A percentile compares a stretch with the other conserved stretches of the same genome.
Evolutionary conservation across 2,888 invertebrate species (phyloP).

Genomic region (Corbicula japonica): DNA sequence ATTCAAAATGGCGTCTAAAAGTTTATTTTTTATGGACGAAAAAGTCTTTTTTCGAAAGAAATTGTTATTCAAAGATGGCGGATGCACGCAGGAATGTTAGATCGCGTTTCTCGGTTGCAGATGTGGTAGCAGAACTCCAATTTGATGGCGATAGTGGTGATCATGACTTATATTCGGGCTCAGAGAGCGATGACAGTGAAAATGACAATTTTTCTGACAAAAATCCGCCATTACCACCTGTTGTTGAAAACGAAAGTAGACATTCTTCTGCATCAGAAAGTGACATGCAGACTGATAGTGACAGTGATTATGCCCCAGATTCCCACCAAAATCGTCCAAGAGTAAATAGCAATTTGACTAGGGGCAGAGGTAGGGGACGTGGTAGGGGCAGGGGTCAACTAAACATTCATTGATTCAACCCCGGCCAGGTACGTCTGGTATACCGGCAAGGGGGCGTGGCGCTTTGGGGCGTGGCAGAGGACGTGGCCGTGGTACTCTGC

Average conservation of each 20-base stretch:
- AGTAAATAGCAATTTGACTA: constrained; percentile 14
- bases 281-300: not conserved
- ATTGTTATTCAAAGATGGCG: not conserved
- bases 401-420: no score
- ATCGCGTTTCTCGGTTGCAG: constrained; percentile 3
- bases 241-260: constrained; percentile 6
- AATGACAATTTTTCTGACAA: no score
- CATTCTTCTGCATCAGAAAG: not conserved
- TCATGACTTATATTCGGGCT: constrained; percentile 2
- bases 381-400: constrained; percentile 12
- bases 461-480: not conserved
- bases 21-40: no score
- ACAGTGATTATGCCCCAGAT: not conserved
- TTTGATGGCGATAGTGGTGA: constrained; percentile 1
- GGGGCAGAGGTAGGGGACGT: not conserved
- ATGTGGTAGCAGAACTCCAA: not conserved
- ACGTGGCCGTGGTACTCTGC: constrained; percentile 5
- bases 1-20: no score
- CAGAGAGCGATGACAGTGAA: not conserved
- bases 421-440: constrained; percentile 12
- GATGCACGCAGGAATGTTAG: not conserved
- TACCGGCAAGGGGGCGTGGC: constrained; percentile 17
- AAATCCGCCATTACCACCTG: not conserved
- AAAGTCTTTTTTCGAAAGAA: not conserved
- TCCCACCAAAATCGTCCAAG: no score